These are phyloP conservation scores for Phaethornis superciliosus DNA, from an alignment of 2,113 vertebrate species.

Conservation along the genomic window DNA sequence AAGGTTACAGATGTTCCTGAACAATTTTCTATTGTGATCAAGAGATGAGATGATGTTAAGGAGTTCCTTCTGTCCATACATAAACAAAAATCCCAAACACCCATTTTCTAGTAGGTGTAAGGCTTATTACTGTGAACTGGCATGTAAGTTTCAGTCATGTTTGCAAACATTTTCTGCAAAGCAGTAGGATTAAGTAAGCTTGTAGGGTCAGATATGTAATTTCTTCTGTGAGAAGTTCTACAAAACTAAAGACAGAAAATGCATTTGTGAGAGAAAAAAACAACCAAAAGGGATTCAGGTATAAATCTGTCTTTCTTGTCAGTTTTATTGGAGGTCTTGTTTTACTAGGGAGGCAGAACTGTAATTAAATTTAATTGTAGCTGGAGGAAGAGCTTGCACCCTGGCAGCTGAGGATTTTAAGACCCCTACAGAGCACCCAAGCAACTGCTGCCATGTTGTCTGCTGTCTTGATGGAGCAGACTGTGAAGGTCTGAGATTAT, in stretches of 20 bases:
- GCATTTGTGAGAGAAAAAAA: not conserved
- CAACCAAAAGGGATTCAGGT: not conserved
- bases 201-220: not conserved
- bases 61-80: not conserved
- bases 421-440: not conserved
- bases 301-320: not conserved
- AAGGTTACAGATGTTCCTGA: not conserved
- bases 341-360: not conserved
- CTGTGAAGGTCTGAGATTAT: not conserved
- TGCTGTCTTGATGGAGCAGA: not conserved
- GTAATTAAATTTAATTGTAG: not conserved
- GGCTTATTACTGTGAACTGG: not conserved
- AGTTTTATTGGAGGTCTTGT: not conserved
- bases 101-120: not conserved
- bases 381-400: not conserved
- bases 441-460: not conserved
- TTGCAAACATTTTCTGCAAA: not conserved
- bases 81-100: not conserved
- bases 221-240: not conserved
- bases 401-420: not conserved
- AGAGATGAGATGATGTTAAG: not conserved
- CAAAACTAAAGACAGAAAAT: not conserved
- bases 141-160: not conserved
- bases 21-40: not conserved
- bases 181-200: not conserved